phyloP scores from a whole-genome alignment of 2,113 vertebrate genomes.

The Xiphophorus couchianus region DNA sequence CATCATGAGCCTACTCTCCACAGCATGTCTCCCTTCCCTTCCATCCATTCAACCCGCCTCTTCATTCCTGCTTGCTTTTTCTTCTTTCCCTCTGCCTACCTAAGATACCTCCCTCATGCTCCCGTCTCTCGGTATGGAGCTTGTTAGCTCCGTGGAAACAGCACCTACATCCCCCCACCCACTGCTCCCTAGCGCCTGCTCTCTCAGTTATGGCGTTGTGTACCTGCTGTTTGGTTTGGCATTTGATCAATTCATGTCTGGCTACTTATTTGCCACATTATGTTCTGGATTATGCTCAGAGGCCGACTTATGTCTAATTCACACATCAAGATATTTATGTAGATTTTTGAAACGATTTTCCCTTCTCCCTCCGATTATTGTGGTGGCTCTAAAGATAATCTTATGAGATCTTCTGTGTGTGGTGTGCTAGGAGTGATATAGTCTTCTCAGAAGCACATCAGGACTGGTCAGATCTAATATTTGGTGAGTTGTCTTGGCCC shows the following conservation, averaged over 20 bases:
- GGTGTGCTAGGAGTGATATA: too few relatives aligned
- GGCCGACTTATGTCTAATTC: too few relatives aligned
- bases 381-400: too few relatives aligned
- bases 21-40: conserved; percentile 5
- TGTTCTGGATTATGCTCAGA: neutral
- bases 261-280: conserved; percentile 42
- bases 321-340: too few relatives aligned
- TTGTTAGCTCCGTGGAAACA: conserved; percentile 57
- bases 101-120: conserved; percentile 6
- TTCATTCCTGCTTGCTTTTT: conserved; percentile 15
- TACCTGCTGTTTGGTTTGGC: conserved; percentile 33
- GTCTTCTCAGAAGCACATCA: too few relatives aligned
- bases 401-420: too few relatives aligned
- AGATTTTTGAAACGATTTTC: too few relatives aligned
- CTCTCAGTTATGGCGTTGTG: conserved; percentile 30
- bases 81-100: neutral
- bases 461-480: too few relatives aligned
- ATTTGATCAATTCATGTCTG: conserved; percentile 50
- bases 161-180: conserved; percentile 1
- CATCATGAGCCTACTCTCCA: conserved; percentile 24
- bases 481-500: too few relatives aligned
- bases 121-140: conserved; percentile 32
- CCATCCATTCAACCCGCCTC: conserved; percentile 31
- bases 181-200: conserved; percentile 7
- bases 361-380: too few relatives aligned